A percentile compares a stretch with the other conserved stretches of the same genome.
Conservation (phyloP, 2,888 invertebrate species). For the Mycalesis mineus region DNA sequence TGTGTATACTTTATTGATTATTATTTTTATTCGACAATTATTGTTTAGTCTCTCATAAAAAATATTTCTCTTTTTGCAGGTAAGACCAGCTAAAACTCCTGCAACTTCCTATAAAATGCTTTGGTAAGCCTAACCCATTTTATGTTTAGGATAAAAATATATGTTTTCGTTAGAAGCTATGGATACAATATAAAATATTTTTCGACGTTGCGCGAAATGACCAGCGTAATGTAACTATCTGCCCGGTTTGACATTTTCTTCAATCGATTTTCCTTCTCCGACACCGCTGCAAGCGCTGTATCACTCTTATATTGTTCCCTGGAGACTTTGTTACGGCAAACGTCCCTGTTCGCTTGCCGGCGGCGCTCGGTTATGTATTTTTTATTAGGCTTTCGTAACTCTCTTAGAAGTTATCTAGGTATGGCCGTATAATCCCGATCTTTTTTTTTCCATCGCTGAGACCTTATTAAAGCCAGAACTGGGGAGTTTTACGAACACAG, state of each 20-base stretch:
- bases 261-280: conserved; percentile 54
- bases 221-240: conserved; percentile 29
- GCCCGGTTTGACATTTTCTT: conserved; percentile 55
- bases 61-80: conserved; percentile 25
- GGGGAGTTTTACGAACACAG: conserved; percentile 27
- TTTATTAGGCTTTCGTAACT: conserved; percentile 54
- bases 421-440: conserved; percentile 29
- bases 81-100: conserved; percentile 28
- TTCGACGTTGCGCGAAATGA: conserved; percentile 24
- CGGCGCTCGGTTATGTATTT: conserved; percentile 54
- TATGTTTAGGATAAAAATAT: neutral
- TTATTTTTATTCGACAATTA: too few relatives aligned
- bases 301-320: conserved; percentile 62
- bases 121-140: neutral
- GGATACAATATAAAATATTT: neutral
- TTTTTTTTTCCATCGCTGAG: conserved; percentile 28
- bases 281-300: conserved; percentile 52
- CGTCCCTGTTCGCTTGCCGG: conserved; percentile 48
- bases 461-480: conserved; percentile 29
- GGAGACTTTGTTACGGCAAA: conserved; percentile 47
- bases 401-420: conserved; percentile 42
- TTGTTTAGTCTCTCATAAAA: too few relatives aligned
- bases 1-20: too few relatives aligned
- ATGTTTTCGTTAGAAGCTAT: neutral
- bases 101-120: neutral